Evolutionary conservation across 2,888 invertebrate species (phyloP), one percentile per base, ranked within the genome.

Genomic region (Actias luna): DNA sequence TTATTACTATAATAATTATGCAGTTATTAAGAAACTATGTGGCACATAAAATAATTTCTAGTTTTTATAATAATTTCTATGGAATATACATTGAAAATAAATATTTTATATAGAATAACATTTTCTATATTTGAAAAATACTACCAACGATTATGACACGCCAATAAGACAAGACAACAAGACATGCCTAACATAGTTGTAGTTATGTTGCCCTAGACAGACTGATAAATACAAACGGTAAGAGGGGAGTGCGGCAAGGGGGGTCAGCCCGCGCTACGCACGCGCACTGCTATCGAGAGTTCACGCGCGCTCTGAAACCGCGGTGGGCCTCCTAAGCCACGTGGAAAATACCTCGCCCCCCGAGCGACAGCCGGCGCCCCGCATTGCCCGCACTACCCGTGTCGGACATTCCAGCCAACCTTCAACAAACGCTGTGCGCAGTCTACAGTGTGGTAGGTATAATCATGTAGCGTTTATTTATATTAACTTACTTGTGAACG

Each of bases 281-380:
- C 82, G 90, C 90, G 92, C 88, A 83, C 80, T 88, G 85, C 69
- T 78, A 80, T 76, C 74, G 79, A 82, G 88, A 89, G 89, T 89
- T 89, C 89, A 89, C 91, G 88, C 84, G 87, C 85, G 74, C 68
- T 70, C 65, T 83, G 89, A 92, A 90, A 89, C 93, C 93, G 83
- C 85, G 85, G 94, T 94, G 83, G 81, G 93, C 94, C 94, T 93
- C 94, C n/a, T n/a, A n/a, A n/a, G n/a, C n/a, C 88, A 88, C 92
- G 93, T 93, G 90, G 89, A 79, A 72, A 25, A 77, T 72, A 71
- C 70, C 66, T 70, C 73, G 69, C 77, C 71, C 74, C 68, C 79
- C 74, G 70, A 76, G 70, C 76, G 72, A 25, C 76, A 39, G 71
- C 61, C 74, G 76, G 69, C 79, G 35, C 67, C 67, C 68, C 76